Percentiles rank a stretch among this genome's conserved stretches.
Evolutionary conservation across 35 echinoderm and acorn worm species (phyloP).

Genomic region (Heliocidaris erythrogramma): DNA sequence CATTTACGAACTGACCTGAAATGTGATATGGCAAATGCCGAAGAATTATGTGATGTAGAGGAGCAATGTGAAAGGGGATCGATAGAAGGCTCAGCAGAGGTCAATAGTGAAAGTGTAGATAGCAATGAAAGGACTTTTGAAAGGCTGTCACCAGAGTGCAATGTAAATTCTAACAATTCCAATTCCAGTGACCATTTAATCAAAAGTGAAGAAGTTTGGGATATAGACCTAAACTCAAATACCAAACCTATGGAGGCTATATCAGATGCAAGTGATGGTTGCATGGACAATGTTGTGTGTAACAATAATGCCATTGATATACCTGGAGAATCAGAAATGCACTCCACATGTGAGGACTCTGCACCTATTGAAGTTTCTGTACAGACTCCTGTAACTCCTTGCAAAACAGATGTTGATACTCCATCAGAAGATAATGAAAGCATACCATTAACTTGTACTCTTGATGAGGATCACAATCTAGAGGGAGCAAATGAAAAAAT

Average conservation of each 20-base stretch:
- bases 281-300: not conserved
- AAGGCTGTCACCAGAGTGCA: constrained; percentile 33
- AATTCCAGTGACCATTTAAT: constrained; percentile 20
- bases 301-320: not conserved
- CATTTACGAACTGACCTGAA: not conserved
- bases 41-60: not conserved
- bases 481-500: not conserved
- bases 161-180: constrained; percentile 54
- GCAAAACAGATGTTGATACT: not conserved
- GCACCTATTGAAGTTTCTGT: not conserved
- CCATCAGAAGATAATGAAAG: not conserved
- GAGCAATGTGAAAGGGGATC: not conserved
- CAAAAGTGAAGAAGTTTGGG: not conserved
- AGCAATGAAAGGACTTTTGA: not conserved
- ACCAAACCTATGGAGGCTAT: not conserved
- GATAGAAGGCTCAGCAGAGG: not conserved
- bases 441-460: not conserved
- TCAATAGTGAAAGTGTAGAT: not conserved
- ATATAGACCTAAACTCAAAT: not conserved
- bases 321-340: not conserved
- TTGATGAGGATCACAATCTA: not conserved
- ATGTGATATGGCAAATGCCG: not conserved
- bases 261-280: not conserved
- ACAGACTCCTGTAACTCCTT: not conserved
- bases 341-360: not conserved